These are phyloP conservation scores for Drosophila asahinai DNA, from an alignment of 1,140 invertebrate species.

Conservation along the genomic window DNA sequence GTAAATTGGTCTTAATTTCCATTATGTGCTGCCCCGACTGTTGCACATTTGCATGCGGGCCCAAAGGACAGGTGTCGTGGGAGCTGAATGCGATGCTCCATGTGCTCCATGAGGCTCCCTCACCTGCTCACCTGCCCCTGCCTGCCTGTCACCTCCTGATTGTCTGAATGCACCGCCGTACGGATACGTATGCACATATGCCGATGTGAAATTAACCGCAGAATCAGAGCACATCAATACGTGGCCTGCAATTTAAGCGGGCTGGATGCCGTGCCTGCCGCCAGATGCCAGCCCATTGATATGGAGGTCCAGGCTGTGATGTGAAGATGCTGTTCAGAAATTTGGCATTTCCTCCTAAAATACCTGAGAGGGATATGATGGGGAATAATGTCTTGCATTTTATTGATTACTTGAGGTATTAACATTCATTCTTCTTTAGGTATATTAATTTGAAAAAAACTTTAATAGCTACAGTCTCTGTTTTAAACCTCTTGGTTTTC, in stretches of 20 bases:
- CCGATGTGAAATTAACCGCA: conserved; percentile 41
- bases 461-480: not conserved
- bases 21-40: conserved; percentile 30
- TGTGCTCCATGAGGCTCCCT: not conserved
- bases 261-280: not conserved
- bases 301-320: not conserved
- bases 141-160: conserved; percentile 15
- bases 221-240: conserved; percentile 39
- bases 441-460: no score
- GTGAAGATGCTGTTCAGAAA: not conserved
- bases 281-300: conserved; percentile 10
- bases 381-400: not conserved
- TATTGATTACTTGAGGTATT: not conserved
- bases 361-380: not conserved
- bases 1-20: conserved; percentile 36
- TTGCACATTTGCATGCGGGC: conserved; percentile 45
- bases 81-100: conserved; percentile 10
- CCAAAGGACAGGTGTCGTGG: conserved; percentile 15
- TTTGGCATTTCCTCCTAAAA: not conserved
- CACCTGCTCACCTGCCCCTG: conserved; percentile 2
- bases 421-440: no score
- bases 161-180: conserved; percentile 5
- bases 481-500: not conserved
- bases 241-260: conserved; percentile 35
- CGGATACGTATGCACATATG: conserved; percentile 3